Evolutionary conservation across 2,113 vertebrate genomes (phyloP), one percentile per base, ranked within the genome.

Genomic region (Tragulus kanchil): DNA sequence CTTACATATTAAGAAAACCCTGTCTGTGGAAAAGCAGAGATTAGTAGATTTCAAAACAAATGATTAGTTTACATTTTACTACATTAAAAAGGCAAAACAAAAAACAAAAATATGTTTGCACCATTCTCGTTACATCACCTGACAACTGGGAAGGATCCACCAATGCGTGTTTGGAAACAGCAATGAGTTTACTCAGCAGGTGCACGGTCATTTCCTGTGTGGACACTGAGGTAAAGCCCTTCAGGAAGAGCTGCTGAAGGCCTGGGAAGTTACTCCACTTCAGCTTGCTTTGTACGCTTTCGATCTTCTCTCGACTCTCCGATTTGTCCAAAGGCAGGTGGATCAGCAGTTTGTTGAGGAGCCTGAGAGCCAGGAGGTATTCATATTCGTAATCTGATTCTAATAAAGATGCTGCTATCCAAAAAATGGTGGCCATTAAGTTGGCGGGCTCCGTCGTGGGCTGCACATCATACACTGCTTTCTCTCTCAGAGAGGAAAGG

Each of bases 371-470:
- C 98, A 99, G 98, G 98, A 99, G 99, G 96, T 99, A 99, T 98
- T 99, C 99, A 59, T 99, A 99, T 95, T 99, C 99, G 3, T 99
- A 99, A 98, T 99, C 99, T 0, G 99, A 99, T 98, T 99, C 99
- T 0, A 99, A 98, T 89, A 99, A 98, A 0, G 99, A 99, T 3
- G 99, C 97, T 17, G 99, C 99, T 79, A 99, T 99, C 99, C 99
- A 99, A 98, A 99, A 99, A 81, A 99, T 99, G 13, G 99, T 99
- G 95, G 99, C 99, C 99, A 99, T 99, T 98, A 99, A 98, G 97
- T 99, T 99, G 59, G 99, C 97, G 36, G 99, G 99, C 98, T 99
- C 99, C 97, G 99, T 99, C 84, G 99, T 98, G 56, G 99, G 99
- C 90, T 99, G 99, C 96, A 98, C 98, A 84, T 99, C 99, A 21